A percentile compares a stretch with the other conserved stretches of the same genome.
Evolutionary conservation across 2,113 vertebrate species (phyloP).

Genomic region (Rutilus rutilus): DNA sequence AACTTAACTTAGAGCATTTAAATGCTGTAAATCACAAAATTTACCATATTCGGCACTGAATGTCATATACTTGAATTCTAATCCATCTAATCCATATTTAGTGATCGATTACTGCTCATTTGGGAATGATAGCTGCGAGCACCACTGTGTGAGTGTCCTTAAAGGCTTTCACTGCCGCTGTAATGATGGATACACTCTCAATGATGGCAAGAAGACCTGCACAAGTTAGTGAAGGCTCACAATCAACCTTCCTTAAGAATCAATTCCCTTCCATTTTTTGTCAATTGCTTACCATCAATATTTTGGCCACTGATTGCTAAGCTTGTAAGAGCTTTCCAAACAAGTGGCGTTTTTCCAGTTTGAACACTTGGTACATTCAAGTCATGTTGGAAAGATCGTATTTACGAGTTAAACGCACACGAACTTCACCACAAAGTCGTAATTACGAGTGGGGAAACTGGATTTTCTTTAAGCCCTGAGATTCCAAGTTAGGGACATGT

Average conservation of each 20-base stretch:
- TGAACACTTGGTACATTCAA: neutral
- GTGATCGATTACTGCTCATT: conserved; percentile 65
- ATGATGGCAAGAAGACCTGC: conserved; percentile 82
- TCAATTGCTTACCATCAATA: conserved; percentile 1
- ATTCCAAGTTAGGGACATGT: too few species aligned
- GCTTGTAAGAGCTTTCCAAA: neutral
- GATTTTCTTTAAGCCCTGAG: neutral
- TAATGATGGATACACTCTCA: conserved; percentile 80
- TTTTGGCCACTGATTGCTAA: neutral
- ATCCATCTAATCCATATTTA: conserved; percentile 26
- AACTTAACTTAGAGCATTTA: neutral
- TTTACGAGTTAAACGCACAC: neutral
- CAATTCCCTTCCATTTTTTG: neutral
- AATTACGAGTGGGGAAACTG: neutral
- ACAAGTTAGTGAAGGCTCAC: conserved; percentile 71
- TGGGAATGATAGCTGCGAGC: conserved; percentile 84
- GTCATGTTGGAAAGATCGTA: neutral
- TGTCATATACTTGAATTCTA: neutral
- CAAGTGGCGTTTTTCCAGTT: neutral
- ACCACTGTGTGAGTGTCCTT: conserved; percentile 78
- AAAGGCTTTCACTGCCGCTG: conserved; percentile 82
- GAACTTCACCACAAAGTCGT: neutral
- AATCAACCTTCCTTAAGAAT: neutral
- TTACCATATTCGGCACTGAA: neutral
- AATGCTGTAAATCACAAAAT: neutral